These are phyloP conservation scores for Drosophila suzukii DNA, from an alignment of 1,140 invertebrate genomes.

Conservation along the genomic window DNA sequence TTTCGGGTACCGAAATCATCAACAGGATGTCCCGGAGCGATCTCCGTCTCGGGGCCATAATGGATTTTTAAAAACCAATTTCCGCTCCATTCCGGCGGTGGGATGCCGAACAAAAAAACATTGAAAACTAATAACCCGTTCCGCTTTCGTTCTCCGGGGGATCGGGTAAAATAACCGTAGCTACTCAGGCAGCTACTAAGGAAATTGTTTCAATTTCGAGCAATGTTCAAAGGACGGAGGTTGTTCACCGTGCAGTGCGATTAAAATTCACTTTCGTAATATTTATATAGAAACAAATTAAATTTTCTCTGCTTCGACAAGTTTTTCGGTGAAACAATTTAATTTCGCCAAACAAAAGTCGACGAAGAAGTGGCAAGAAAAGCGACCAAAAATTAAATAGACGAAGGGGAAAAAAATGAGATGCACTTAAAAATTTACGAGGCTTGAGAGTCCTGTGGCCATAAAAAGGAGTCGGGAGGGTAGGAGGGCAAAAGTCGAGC, in stretches of 20 bases:
- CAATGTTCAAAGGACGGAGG: constrained; percentile 63
- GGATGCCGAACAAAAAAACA: constrained; percentile 44
- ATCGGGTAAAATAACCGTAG: constrained; percentile 17
- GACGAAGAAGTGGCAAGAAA: constrained; percentile 11
- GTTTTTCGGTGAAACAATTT: constrained; percentile 76
- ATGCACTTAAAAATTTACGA: constrained; percentile 80
- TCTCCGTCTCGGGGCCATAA: constrained; percentile 59
- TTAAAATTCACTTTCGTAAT: constrained; percentile 81
- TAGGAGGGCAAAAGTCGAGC: constrained; percentile 32
- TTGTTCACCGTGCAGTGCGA: constrained; percentile 44
- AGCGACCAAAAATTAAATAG: constrained; percentile 25
- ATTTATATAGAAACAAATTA: constrained; percentile 82
- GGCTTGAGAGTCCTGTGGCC: constrained; percentile 53
- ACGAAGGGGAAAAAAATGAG: constrained; percentile 38
- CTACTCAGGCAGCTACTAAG: constrained; percentile 61
- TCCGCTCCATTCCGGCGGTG: constrained; percentile 54
- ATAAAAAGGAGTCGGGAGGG: constrained; percentile 50
- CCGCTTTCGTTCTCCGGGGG: constrained; percentile 22
- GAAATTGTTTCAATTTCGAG: constrained; percentile 80
- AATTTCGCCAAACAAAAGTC: constrained; percentile 73
- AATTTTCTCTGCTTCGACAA: constrained; percentile 74
- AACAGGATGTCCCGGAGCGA: constrained; percentile 57
- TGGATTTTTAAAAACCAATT: constrained; percentile 82
- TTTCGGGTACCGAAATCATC: constrained; percentile 49
- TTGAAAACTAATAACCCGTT: constrained; percentile 80